A percentile compares a stretch with the other conserved stretches of the same genome.
Conservation (phyloP, 2,888 invertebrate genomes). For the Drosophila niveifrons region DNA sequence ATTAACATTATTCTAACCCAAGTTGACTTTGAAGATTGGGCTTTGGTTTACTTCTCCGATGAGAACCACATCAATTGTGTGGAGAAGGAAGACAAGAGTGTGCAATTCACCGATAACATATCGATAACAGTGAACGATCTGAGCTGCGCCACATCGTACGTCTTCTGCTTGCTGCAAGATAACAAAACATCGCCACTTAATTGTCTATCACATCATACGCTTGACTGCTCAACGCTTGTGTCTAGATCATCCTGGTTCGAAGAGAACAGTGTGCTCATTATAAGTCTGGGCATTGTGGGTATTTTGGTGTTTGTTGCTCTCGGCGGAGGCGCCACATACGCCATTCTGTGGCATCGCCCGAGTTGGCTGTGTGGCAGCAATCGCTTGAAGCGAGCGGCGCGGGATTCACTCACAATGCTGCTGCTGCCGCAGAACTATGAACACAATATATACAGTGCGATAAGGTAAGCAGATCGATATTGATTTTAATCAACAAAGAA, state of each 20-base stretch:
- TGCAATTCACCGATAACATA: background rate
- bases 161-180: conserved; percentile 67
- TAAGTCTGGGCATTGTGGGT: conserved; percentile 49
- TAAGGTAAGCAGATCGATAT: conserved; percentile 34
- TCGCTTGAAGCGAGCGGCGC: conserved; percentile 36
- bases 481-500: background rate
- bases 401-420: conserved; percentile 46
- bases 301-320: conserved; percentile 52
- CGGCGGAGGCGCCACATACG: conserved; percentile 60
- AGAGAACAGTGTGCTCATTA: conserved; percentile 37
- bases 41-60: conserved; percentile 41
- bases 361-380: conserved; percentile 60
- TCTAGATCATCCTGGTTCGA: conserved; percentile 64
- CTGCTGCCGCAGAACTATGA: conserved; percentile 51
- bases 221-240: conserved; percentile 18
- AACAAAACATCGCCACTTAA: conserved; percentile 64
- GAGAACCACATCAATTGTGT: background rate
- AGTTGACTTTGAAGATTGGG: conserved; percentile 5
- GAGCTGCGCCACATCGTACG: conserved; percentile 44
- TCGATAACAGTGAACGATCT: conserved; percentile 31
- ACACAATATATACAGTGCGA: conserved; percentile 10
- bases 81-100: background rate
- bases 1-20: conserved; percentile 30
- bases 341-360: conserved; percentile 63
- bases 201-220: conserved; percentile 69